These are phyloP conservation scores for Meriones psammophilus DNA, from an alignment of 2,797 vertebrate species.

Conservation along the genomic window DNA sequence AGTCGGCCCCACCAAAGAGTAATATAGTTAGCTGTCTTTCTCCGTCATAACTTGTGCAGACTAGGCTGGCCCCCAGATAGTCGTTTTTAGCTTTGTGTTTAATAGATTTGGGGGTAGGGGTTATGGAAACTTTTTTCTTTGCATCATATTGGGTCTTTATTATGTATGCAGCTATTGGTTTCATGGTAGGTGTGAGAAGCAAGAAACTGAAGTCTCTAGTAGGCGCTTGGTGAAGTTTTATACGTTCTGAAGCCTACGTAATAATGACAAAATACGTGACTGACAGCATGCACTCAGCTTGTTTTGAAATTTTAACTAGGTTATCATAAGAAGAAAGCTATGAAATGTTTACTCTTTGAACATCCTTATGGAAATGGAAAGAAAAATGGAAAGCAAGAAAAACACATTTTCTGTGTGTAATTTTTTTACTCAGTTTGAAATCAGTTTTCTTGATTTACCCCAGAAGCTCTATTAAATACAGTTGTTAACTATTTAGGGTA, in stretches of 20 bases:
- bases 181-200: not conserved
- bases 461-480: conserved; percentile 63
- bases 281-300: not conserved
- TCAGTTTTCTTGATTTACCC: conserved; percentile 15
- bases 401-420: not conserved
- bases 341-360: conserved; percentile 29
- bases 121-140: conserved; percentile 55
- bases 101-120: not conserved
- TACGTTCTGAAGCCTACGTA: not conserved
- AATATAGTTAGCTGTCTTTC: not conserved
- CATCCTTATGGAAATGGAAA: conserved; percentile 33
- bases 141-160: not conserved
- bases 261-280: not conserved
- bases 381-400: conserved; percentile 23
- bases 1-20: not conserved
- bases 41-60: not conserved
- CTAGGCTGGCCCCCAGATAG: not conserved
- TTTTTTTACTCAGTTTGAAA: conserved; percentile 57
- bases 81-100: conserved; percentile 18
- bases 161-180: not conserved
- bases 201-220: conserved; percentile 23
- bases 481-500: conserved; percentile 33
- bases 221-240: conserved; percentile 30
- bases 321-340: not conserved
- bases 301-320: conserved; percentile 41